phyloP scores from a whole-genome alignment of 2,113 vertebrate genomes.

The Lanius collurio region DNA sequence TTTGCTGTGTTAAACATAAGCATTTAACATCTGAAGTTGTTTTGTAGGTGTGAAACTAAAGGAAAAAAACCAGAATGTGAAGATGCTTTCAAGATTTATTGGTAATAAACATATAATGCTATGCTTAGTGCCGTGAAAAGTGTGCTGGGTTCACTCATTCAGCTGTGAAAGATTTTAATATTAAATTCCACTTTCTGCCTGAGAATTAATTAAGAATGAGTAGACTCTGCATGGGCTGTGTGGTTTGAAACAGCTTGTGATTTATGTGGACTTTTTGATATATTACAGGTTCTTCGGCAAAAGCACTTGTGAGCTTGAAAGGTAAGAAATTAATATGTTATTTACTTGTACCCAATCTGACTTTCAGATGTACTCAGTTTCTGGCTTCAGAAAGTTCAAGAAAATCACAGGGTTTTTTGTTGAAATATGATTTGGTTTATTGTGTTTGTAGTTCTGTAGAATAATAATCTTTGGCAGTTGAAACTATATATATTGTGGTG shows the following conservation, averaged over 20 bases:
- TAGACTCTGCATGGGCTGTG: neutral
- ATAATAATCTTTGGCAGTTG: neutral
- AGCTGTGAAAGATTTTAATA: neutral
- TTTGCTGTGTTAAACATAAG: neutral
- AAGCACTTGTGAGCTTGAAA: conserved; percentile 98
- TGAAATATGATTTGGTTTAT: neutral
- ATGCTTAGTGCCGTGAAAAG: neutral
- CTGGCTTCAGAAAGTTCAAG: neutral
- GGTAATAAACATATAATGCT: neutral
- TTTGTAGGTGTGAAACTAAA: neutral
- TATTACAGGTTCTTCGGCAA: conserved; percentile 92
- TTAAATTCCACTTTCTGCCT: neutral
- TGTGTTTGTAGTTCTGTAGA: neutral
- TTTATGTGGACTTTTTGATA: conserved; percentile 39
- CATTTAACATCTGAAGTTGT: neutral
- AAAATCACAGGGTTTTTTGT: neutral
- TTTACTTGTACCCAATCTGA: neutral
- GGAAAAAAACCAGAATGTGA: neutral
- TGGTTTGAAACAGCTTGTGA: conserved; percentile 33
- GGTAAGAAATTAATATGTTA: conserved; percentile 76
- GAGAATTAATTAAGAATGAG: neutral
- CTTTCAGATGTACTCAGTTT: neutral
- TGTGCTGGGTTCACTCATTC: neutral
- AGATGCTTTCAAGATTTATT: neutral
- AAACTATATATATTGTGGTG: neutral